A percentile compares a stretch with the other conserved stretches of the same genome.
Conservation (phyloP, 2,797 vertebrate genomes). For the Microchirus variegatus region DNA sequence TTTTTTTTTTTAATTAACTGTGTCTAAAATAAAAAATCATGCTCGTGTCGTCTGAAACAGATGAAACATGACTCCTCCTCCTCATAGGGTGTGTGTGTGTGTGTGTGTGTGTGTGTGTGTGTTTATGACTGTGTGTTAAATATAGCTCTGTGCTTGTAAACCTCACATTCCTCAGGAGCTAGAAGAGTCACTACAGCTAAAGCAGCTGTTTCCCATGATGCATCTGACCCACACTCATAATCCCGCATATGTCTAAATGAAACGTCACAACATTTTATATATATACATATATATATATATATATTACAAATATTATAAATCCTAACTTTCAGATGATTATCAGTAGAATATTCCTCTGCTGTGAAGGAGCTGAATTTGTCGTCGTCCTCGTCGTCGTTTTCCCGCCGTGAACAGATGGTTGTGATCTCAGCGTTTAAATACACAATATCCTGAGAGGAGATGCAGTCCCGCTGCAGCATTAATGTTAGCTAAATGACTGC, state of each 20-base stretch:
- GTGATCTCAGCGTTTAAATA: conserved; percentile 44
- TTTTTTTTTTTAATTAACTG: conserved; percentile 29
- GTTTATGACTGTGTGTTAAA: conserved; percentile 52
- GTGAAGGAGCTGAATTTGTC: conserved; percentile 10
- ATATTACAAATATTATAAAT: too few relatives aligned
- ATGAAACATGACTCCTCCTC: conserved; percentile 58
- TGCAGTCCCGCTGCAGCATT: conserved; percentile 40
- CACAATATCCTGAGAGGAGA: conserved; percentile 54
- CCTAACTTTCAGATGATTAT: neutral
- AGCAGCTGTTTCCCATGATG: conserved; percentile 41
- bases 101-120: conserved; percentile 13
- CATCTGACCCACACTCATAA: neutral
- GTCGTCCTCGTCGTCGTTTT: conserved; percentile 8
- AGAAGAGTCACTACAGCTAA: conserved; percentile 20
- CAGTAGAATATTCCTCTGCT: conserved; percentile 40
- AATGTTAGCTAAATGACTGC: conserved; percentile 68
- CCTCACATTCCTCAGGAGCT: conserved; percentile 26
- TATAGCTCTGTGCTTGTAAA: conserved; percentile 55
- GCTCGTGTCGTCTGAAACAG: conserved; percentile 52
- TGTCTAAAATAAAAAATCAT: conserved; percentile 30
- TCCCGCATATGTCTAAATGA: neutral
- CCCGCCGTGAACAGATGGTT: conserved; percentile 41
- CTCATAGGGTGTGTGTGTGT: too few relatives aligned
- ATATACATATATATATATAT: too few relatives aligned
- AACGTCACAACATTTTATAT: too few relatives aligned